Conservation (phyloP, 2,797 vertebrate species). For the Spinus olivaceus region DNA sequence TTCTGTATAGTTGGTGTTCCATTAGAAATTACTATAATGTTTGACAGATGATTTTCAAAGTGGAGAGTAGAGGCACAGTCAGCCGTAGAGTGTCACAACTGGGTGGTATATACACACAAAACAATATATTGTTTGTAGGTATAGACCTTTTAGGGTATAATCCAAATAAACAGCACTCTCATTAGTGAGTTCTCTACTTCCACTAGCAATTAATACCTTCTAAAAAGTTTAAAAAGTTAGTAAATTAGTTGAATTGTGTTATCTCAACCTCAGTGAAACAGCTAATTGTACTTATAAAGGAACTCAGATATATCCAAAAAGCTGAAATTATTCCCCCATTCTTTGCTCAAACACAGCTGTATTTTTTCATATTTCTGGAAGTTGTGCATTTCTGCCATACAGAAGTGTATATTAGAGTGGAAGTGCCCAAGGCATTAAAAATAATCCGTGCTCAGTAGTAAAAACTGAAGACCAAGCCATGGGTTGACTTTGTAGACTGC, state of each 20-base stretch:
- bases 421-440: constrained; percentile 11
- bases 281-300: background rate
- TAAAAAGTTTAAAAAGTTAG: background rate
- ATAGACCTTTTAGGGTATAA: background rate
- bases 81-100: background rate
- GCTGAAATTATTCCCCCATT: background rate
- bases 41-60: background rate
- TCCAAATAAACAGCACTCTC: background rate
- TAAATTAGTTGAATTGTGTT: background rate
- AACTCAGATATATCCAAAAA: background rate
- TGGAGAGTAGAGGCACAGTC: background rate
- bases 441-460: constrained; percentile 28
- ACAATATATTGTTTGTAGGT: background rate
- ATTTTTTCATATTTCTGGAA: background rate
- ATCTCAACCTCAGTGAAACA: background rate
- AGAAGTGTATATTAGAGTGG: background rate
- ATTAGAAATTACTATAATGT: background rate
- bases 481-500: constrained; percentile 11
- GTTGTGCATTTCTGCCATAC: background rate
- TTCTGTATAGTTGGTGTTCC: background rate
- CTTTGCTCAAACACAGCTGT: background rate
- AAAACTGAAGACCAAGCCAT: background rate
- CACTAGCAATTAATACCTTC: background rate
- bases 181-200: background rate
- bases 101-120: background rate